Percentiles rank a stretch among this genome's conserved stretches.
Evolutionary conservation across 2,113 vertebrate genomes (phyloP).

Genomic region (Siphamia tubifer): DNA sequence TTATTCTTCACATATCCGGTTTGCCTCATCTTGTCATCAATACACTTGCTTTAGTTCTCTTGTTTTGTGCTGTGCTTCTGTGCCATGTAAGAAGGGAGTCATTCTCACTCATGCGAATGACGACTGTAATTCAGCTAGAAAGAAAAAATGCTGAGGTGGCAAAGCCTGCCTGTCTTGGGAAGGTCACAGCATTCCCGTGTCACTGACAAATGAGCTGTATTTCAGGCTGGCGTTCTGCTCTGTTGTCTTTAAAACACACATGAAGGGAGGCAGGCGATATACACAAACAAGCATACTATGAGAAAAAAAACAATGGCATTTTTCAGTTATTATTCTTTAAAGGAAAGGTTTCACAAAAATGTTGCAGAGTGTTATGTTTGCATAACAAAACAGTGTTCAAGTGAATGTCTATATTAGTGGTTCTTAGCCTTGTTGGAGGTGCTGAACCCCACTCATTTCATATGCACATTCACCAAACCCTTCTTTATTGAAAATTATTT

Average conservation of each 20-base stretch:
- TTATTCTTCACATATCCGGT: neutral
- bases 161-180: constrained; percentile 48
- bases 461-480: too few species aligned
- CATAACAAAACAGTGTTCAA: too few species aligned
- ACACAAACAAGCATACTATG: neutral
- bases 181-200: constrained; percentile 58
- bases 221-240: constrained; percentile 58
- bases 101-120: constrained; percentile 51
- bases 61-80: neutral
- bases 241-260: constrained; percentile 38
- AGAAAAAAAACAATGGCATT: too few species aligned
- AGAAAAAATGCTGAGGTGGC: constrained; percentile 62
- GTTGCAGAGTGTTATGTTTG: too few species aligned
- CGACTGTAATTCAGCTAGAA: constrained; percentile 52
- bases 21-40: neutral
- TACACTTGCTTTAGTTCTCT: neutral
- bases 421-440: too few species aligned
- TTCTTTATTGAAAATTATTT: too few species aligned
- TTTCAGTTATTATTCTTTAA: too few species aligned
- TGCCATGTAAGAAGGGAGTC: neutral
- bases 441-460: too few species aligned
- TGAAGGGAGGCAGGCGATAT: neutral
- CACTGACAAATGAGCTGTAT: constrained; percentile 63
- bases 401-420: too few species aligned
- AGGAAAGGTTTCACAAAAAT: too few species aligned